Evolutionary conservation across 2,797 vertebrate genomes (phyloP).

Genomic region (Sebastes taczanowskii): DNA sequence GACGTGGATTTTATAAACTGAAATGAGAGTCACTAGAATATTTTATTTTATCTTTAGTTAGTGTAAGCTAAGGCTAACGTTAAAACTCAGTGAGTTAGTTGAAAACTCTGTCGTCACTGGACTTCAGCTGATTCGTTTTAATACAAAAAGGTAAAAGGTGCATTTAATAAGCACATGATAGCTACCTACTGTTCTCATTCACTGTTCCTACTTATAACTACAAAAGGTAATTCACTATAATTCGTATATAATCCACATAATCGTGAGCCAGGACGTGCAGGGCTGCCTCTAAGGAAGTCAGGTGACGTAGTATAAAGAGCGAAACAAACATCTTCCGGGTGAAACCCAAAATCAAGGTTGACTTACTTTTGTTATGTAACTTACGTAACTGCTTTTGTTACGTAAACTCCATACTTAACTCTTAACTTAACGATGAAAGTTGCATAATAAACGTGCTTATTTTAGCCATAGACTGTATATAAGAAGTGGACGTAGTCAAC

Average conservation of each 20-base stretch:
- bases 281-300: background rate
- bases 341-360: fast-evolving
- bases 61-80: no score
- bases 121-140: background rate
- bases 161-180: no score
- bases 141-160: background rate
- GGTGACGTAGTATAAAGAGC: background rate
- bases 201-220: no score
- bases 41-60: no score
- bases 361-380: background rate
- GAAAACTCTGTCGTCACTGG: background rate
- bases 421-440: background rate
- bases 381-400: background rate
- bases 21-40: no score
- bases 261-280: no score
- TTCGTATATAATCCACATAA: no score
- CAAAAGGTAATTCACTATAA: no score
- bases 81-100: no score
- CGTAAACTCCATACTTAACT: background rate
- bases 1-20: no score
- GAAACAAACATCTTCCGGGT: background rate
- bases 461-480: background rate
- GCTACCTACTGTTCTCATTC: background rate
- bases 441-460: background rate
- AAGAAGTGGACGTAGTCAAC: no score